Evolutionary conservation across 2,113 vertebrate species (phyloP).

Genomic region (Alexandromys fortis): DNA sequence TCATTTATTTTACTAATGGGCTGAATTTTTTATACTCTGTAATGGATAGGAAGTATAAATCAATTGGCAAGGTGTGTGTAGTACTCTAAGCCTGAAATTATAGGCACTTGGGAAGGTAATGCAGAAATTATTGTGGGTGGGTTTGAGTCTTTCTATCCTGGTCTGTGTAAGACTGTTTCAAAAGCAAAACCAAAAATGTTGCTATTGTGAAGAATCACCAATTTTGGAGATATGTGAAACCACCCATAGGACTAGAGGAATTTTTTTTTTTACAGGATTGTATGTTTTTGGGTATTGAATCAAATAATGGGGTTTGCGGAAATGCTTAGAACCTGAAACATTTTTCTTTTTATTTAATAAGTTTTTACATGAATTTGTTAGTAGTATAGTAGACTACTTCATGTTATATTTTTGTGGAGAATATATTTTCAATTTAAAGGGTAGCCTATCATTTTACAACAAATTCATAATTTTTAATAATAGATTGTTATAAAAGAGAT

Average conservation of each 20-base stretch:
- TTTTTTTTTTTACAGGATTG: neutral
- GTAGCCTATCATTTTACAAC: neutral
- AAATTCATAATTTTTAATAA: neutral
- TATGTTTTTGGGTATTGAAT: neutral
- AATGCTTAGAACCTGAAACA: neutral
- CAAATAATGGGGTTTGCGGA: neutral
- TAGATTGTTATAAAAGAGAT: slow-evolving; percentile 34
- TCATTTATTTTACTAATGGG: neutral
- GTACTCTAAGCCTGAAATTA: neutral
- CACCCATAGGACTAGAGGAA: neutral
- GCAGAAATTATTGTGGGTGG: neutral
- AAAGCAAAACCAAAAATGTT: neutral
- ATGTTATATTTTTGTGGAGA: neutral
- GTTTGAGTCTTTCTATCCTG: neutral
- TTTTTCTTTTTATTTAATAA: slow-evolving; percentile 30
- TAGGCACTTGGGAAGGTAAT: neutral
- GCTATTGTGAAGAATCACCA: neutral
- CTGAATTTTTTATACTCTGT: neutral
- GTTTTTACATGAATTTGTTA: neutral
- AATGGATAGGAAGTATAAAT: neutral
- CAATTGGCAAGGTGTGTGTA: neutral
- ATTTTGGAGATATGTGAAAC: neutral
- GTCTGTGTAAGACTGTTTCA: neutral
- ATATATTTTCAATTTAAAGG: slow-evolving; percentile 2
- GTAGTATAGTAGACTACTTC: neutral